Evolutionary conservation across 92 coral and sea anemone genomes (phyloP).

Genomic region (Parazoanthus swiftii): DNA sequence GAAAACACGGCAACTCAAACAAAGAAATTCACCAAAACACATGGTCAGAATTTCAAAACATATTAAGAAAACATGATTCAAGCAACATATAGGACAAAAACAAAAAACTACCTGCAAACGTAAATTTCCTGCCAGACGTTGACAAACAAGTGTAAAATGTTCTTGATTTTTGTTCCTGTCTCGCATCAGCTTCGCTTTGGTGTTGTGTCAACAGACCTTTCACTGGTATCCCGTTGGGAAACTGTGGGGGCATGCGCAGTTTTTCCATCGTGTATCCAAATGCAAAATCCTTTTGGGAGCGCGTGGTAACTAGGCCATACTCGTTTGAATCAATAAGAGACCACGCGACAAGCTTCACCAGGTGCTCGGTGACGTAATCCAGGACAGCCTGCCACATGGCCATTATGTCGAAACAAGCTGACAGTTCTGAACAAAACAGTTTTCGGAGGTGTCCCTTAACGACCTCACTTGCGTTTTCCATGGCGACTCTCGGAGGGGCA

Average conservation of each 20-base stretch:
- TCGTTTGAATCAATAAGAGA: slow-evolving; percentile 49
- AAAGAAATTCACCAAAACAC: no score
- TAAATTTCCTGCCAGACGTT: slow-evolving; percentile 45
- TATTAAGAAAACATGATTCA: no score
- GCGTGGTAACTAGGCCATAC: slow-evolving; percentile 71
- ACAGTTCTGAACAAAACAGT: slow-evolving; percentile 51
- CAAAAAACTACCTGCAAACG: slow-evolving; percentile 68
- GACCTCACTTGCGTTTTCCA: not conserved
- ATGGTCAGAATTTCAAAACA: no score
- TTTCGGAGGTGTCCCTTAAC: slow-evolving; percentile 15
- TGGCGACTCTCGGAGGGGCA: not conserved
- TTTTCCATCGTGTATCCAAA: slow-evolving; percentile 73
- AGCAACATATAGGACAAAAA: no score
- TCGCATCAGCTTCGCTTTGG: slow-evolving; percentile 51
- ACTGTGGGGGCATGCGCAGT: slow-evolving; percentile 54
- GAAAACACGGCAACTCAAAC: no score
- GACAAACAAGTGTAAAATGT: slow-evolving; percentile 76
- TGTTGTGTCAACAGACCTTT: slow-evolving; percentile 63
- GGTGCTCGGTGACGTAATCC: slow-evolving; percentile 48
- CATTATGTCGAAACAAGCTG: slow-evolving; percentile 31
- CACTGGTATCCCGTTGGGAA: slow-evolving; percentile 54
- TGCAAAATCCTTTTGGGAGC: slow-evolving; percentile 67
- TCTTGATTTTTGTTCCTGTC: not conserved
- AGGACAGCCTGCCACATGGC: slow-evolving; percentile 20
- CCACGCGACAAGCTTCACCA: slow-evolving; percentile 52